Percentiles rank a stretch among this genome's conserved stretches.
Evolutionary conservation across 2,113 vertebrate genomes (phyloP).

Genomic region (Cheilinus undulatus): DNA sequence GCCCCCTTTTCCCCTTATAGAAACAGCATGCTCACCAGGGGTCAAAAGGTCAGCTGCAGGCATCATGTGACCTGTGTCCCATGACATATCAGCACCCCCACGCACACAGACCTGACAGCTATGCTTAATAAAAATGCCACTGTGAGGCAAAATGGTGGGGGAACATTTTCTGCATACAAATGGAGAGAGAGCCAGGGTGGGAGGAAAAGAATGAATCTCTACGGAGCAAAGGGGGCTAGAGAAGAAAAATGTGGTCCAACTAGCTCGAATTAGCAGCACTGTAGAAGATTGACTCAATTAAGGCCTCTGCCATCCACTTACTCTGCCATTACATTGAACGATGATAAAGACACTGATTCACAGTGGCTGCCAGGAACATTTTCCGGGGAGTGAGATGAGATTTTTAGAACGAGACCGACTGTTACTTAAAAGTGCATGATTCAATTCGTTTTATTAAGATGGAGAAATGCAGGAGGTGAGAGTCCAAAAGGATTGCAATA

Average conservation of each 20-base stretch:
- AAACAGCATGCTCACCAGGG: constrained; percentile 43
- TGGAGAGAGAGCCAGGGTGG: not conserved
- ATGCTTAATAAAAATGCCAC: constrained; percentile 16
- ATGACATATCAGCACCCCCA: constrained; percentile 40
- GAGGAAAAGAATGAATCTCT: constrained; percentile 13
- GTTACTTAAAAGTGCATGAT: constrained; percentile 37
- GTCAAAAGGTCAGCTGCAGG: constrained; percentile 60
- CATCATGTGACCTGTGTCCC: constrained; percentile 53
- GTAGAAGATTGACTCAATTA: constrained; percentile 52
- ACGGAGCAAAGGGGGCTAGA: not conserved
- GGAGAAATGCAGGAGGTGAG: not conserved
- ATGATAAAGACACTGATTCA: constrained; percentile 38
- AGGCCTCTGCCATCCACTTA: constrained; percentile 31
- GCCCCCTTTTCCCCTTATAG: constrained; percentile 44
- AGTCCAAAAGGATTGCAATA: not conserved
- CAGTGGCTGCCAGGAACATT: constrained; percentile 13
- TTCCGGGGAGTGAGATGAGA: constrained; percentile 13
- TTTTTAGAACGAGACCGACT: constrained; percentile 35
- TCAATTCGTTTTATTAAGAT: constrained; percentile 35
- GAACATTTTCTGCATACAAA: constrained; percentile 34
- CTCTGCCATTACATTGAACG: constrained; percentile 57
- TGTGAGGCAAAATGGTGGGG: constrained; percentile 14
- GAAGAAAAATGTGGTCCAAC: constrained; percentile 29
- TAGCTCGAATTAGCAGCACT: constrained; percentile 36
- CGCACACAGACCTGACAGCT: constrained; percentile 13